Percentiles rank a stretch among this genome's conserved stretches.
These are phyloP conservation scores for Venusia cambrica DNA, from an alignment of 2,888 invertebrate species.

Conservation along the genomic window DNA sequence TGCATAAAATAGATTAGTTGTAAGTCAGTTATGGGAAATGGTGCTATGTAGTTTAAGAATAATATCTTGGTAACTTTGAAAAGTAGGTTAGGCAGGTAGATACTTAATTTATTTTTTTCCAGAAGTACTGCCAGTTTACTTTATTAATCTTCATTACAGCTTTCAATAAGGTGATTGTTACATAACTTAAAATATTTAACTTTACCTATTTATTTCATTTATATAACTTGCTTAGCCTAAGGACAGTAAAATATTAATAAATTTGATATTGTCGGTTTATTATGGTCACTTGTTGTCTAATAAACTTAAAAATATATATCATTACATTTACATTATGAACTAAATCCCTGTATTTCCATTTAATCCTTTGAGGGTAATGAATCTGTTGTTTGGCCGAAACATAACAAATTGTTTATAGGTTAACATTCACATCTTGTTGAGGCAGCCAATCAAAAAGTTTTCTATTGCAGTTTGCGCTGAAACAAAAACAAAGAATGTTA, in stretches of 20 bases:
- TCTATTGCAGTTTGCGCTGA: constrained; percentile 89
- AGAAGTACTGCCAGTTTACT: too few species aligned
- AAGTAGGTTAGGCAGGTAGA: too few species aligned
- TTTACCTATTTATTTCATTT: too few species aligned
- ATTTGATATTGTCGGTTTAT: constrained; percentile 73
- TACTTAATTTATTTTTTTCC: too few species aligned
- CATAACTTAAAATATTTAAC: too few species aligned
- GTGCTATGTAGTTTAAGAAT: too few species aligned
- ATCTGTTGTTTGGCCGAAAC: constrained; percentile 64
- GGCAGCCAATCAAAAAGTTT: constrained; percentile 84
- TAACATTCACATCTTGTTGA: constrained; percentile 70
- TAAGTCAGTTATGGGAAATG: too few species aligned
- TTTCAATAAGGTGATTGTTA: constrained; percentile 18
- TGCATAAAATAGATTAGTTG: too few species aligned
- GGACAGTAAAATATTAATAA: constrained; percentile 19
- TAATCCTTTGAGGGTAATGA: constrained; percentile 71
- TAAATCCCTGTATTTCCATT: constrained; percentile 79
- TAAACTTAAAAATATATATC: constrained; percentile 74
- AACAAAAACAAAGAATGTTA: constrained; percentile 59
- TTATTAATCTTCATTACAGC: too few species aligned
- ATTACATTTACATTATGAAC: constrained; percentile 75
- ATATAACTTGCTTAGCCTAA: constrained; percentile 13
- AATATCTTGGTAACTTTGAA: too few species aligned
- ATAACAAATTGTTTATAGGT: constrained; percentile 46
- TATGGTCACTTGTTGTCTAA: constrained; percentile 67